phyloP scores from a whole-genome alignment of 2,888 invertebrate genomes.

The Chalcis sispes region DNA sequence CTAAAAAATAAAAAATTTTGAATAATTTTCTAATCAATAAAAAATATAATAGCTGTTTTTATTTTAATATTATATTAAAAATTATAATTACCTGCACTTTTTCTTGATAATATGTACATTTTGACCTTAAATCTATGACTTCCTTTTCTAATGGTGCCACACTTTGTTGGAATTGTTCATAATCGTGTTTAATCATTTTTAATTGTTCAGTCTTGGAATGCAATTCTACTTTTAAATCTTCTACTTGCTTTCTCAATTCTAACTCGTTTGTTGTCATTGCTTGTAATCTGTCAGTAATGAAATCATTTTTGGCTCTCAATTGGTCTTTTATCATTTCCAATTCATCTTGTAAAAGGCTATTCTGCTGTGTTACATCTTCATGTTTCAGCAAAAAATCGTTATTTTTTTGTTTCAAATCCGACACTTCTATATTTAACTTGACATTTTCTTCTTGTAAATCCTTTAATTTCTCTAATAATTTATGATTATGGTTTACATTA shows the following conservation, averaged over 20 bases:
- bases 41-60: neutral
- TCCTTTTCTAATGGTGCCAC: slow-evolving; percentile 71
- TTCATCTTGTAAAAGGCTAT: slow-evolving; percentile 69
- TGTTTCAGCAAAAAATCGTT: slow-evolving; percentile 66
- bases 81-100: slow-evolving; percentile 62
- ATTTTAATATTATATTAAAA: too few relatives aligned
- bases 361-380: slow-evolving; percentile 71
- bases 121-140: slow-evolving; percentile 68
- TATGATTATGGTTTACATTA: slow-evolving; percentile 61
- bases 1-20: slow-evolving; percentile 50
- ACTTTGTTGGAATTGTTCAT: slow-evolving; percentile 68
- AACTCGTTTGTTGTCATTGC: slow-evolving; percentile 69
- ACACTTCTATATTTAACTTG: slow-evolving; percentile 68
- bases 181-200: slow-evolving; percentile 66
- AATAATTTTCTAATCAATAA: neutral
- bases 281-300: slow-evolving; percentile 70
- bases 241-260: slow-evolving; percentile 69
- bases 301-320: slow-evolving; percentile 70
- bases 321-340: slow-evolving; percentile 70
- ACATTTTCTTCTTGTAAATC: slow-evolving; percentile 70
- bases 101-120: slow-evolving; percentile 67
- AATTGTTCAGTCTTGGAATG: slow-evolving; percentile 72
- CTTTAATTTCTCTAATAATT: slow-evolving; percentile 67
- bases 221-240: slow-evolving; percentile 69
- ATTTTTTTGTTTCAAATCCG: slow-evolving; percentile 69